A percentile compares a stretch with the other conserved stretches of the same genome.
Conservation (phyloP, 2,113 vertebrate species). For the Pomatorhinus ruficollis region DNA sequence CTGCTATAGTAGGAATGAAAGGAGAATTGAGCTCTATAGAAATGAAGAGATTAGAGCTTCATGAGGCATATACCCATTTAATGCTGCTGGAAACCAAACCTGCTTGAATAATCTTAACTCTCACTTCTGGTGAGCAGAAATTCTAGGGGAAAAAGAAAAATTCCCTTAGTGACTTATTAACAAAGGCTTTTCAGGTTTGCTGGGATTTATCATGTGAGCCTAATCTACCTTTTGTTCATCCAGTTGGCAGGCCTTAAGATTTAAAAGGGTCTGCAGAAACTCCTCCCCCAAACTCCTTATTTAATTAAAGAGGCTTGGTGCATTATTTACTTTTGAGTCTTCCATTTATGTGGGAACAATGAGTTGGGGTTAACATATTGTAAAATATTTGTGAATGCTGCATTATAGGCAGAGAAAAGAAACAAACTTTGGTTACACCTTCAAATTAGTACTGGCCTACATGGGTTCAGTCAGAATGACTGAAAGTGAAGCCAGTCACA, state of each 20-base stretch:
- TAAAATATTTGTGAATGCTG: constrained; percentile 14
- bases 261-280: constrained; percentile 56
- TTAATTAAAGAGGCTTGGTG: constrained; percentile 63
- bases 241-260: constrained; percentile 57
- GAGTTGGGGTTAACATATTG: not conserved
- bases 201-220: constrained; percentile 66
- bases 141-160: not conserved
- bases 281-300: constrained; percentile 11
- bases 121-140: constrained; percentile 26
- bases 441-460: not conserved
- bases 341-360: constrained; percentile 26
- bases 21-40: constrained; percentile 43
- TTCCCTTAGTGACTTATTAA: constrained; percentile 65
- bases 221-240: constrained; percentile 70
- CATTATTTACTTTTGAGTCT: constrained; percentile 51
- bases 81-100: constrained; percentile 35
- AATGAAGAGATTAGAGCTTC: constrained; percentile 58
- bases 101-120: constrained; percentile 25
- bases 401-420: not conserved
- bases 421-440: not conserved
- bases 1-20: constrained; percentile 17
- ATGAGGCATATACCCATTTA: constrained; percentile 32
- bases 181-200: constrained; percentile 63
- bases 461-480: not conserved
- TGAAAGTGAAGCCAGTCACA: not conserved